Conservation (phyloP, 64 coral and sea anemone species). For the Hydrozoanthus tunicans region DNA sequence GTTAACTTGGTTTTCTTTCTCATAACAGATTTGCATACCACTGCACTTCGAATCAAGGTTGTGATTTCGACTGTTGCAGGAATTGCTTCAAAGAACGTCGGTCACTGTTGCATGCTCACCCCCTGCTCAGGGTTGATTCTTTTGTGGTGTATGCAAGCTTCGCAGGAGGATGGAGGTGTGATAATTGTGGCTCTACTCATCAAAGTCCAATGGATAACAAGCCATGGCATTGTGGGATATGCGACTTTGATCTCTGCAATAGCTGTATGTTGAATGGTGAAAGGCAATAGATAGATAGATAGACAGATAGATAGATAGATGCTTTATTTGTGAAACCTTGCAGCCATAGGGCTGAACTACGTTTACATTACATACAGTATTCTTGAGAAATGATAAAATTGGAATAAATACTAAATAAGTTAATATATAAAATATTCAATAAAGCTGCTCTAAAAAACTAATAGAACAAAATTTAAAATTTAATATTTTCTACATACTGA, state of each 20-base stretch:
- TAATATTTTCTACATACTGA: too few relatives aligned
- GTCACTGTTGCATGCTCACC: slow-evolving; percentile 67
- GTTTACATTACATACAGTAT: too few relatives aligned
- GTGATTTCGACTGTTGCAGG: slow-evolving; percentile 81
- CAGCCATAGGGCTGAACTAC: too few relatives aligned
- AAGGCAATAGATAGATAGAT: background rate
- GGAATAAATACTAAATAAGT: too few relatives aligned
- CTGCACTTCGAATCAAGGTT: slow-evolving; percentile 49
- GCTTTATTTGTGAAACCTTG: too few relatives aligned
- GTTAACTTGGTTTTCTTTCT: background rate
- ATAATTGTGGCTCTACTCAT: slow-evolving; percentile 71
- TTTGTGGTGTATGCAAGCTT: slow-evolving; percentile 74
- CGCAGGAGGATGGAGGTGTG: slow-evolving; percentile 88
- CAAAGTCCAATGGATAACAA: slow-evolving; percentile 51
- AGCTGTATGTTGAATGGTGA: slow-evolving; percentile 55
- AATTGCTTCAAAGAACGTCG: slow-evolving; percentile 64
- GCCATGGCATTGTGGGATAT: slow-evolving; percentile 84
- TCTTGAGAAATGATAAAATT: too few relatives aligned
- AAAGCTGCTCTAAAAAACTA: too few relatives aligned
- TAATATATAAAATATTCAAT: too few relatives aligned
- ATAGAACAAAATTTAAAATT: too few relatives aligned
- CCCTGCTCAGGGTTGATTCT: slow-evolving; percentile 76
- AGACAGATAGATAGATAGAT: too few relatives aligned
- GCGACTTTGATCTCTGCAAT: slow-evolving; percentile 91
- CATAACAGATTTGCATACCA: slow-evolving; percentile 56